Evolutionary conservation across 2,797 vertebrate genomes (phyloP).

Genomic region (Centropyge bicolor): DNA sequence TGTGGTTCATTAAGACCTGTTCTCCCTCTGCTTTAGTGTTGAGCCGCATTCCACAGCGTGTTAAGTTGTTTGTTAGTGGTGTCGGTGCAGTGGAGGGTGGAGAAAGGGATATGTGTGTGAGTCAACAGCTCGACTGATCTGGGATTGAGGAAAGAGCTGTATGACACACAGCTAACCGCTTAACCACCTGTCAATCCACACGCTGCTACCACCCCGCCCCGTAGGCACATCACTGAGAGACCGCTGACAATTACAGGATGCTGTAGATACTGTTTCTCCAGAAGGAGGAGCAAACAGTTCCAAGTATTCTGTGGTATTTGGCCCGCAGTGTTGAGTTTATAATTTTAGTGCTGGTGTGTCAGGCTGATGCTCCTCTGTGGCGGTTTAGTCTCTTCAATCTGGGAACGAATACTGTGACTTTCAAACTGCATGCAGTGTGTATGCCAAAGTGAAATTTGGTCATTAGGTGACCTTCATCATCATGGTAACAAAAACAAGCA

Average conservation of each 20-base stretch:
- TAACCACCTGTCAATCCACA: slow-evolving; percentile 60
- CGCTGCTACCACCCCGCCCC: slow-evolving; percentile 60
- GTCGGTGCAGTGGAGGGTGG: slow-evolving; percentile 44
- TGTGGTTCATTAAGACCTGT: slow-evolving; percentile 74
- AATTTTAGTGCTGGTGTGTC: slow-evolving; percentile 60
- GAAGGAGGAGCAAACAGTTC: slow-evolving; percentile 40
- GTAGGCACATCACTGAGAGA: slow-evolving; percentile 60
- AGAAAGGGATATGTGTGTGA: slow-evolving; percentile 60
- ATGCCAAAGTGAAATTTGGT: no score
- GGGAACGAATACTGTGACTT: no score
- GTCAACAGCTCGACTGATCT: slow-evolving; percentile 61
- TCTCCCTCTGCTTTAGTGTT: slow-evolving; percentile 36
- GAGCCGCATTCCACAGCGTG: slow-evolving; percentile 68
- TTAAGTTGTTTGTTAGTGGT: slow-evolving; percentile 67
- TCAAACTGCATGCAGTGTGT: no score
- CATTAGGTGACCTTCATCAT: no score
- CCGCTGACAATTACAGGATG: slow-evolving; percentile 64
- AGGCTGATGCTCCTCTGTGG: slow-evolving; percentile 14
- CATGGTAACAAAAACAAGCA: no score
- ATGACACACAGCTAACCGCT: slow-evolving; percentile 55
- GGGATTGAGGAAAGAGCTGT: slow-evolving; percentile 41
- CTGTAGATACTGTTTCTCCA: slow-evolving; percentile 48
- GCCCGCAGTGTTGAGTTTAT: slow-evolving; percentile 52
- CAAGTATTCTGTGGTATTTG: slow-evolving; percentile 52
- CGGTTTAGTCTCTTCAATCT: no score